Conservation (phyloP, 1,140 invertebrate species). For the Platyscapa corneri region DNA sequence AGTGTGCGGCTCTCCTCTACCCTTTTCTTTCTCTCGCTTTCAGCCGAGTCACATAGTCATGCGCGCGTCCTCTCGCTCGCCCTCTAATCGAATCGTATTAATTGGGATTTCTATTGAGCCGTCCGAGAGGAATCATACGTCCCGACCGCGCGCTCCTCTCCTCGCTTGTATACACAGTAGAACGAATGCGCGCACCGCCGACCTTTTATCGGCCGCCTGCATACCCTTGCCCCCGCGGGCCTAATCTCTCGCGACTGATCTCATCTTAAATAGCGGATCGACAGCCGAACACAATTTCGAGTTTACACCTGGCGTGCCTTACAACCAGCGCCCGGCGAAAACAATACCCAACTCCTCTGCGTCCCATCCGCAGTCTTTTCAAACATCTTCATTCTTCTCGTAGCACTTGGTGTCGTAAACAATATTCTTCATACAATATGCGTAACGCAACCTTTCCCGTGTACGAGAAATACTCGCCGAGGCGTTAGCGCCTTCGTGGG, state of each 20-base stretch:
- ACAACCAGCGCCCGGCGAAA: constrained; percentile 10
- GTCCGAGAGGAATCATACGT: constrained; percentile 9
- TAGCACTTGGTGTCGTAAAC: constrained; percentile 9
- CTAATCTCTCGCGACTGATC: constrained; percentile 31
- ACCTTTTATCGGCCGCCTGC: constrained; percentile 2
- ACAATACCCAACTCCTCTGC: constrained; percentile 36
- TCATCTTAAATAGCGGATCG: constrained; percentile 53
- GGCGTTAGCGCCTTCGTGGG: neutral
- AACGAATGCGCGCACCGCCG: neutral
- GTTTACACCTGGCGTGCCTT: constrained; percentile 17
- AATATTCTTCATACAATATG: constrained; percentile 13
- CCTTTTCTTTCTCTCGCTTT: constrained; percentile 45
- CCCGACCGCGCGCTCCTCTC: neutral
- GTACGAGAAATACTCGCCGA: neutral
- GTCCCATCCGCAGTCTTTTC: neutral
- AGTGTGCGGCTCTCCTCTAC: neutral
- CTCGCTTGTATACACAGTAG: neutral
- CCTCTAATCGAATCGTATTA: constrained; percentile 44
- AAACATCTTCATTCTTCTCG: constrained; percentile 31
- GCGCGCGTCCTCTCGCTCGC: neutral
- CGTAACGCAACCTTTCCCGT: neutral
- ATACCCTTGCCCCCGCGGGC: neutral
- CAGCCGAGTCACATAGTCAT: constrained; percentile 39
- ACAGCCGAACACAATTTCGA: constrained; percentile 21
- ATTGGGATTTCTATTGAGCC: constrained; percentile 50